Evolutionary conservation across 2,888 invertebrate genomes (phyloP).

Genomic region (Hartigia nigra): DNA sequence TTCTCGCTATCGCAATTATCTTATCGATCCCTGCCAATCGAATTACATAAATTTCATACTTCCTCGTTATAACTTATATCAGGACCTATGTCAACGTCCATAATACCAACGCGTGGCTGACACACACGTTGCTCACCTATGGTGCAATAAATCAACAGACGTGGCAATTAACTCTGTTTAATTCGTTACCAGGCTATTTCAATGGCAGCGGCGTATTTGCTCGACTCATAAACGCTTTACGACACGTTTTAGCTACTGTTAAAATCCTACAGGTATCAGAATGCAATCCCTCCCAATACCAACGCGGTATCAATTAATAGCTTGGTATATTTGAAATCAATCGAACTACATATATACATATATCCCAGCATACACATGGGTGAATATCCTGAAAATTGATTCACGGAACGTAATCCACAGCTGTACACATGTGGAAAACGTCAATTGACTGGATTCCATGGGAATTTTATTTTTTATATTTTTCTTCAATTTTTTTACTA

Average conservation of each 20-base stretch:
- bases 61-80: background rate
- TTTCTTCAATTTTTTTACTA: background rate
- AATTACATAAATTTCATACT: background rate
- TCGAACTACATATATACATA: background rate
- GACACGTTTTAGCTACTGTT: background rate
- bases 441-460: background rate
- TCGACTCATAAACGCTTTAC: background rate
- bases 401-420: background rate
- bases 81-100: background rate
- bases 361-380: background rate
- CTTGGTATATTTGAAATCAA: background rate
- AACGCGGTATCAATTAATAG: background rate
- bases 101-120: background rate
- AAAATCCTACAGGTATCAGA: background rate
- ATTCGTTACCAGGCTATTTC: background rate
- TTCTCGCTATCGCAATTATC: background rate
- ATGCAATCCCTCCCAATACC: background rate
- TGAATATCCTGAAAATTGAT: background rate
- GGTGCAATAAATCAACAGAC: background rate
- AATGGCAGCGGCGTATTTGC: background rate
- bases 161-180: background rate
- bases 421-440: background rate
- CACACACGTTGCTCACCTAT: background rate
- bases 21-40: background rate
- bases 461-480: background rate